Evolutionary conservation across 2,888 invertebrate species (phyloP), one percentile per base, ranked within the genome.

Genomic region (Sarcophaga rosellei): DNA sequence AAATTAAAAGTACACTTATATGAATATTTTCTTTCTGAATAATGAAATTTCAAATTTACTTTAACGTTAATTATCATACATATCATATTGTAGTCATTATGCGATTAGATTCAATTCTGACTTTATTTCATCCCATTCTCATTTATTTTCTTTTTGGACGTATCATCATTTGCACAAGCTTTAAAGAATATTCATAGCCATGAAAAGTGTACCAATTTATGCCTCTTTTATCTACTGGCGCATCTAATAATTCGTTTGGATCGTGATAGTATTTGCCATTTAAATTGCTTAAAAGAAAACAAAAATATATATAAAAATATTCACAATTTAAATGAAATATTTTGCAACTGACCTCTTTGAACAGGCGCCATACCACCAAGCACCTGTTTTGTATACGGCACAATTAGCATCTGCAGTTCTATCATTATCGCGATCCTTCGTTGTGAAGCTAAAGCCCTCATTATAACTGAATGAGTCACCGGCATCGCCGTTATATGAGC

Each of bases 81-180:
- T 10, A 35, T 1, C 35, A 35, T 35, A 35, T 35, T 35, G 2
- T 35, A 35, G 35, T 35, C 35, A 35, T 35, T 35, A 8, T 35
- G 35, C 10, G 35, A 35, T 4, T 25, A 25, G 5, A 25, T 3
- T 25, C 25, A 6, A 4, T 25, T 35, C 10, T 35, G 35, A 35
- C 35, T 35, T 35, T 10, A 35, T 3, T 35, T 35, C 35, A 35
- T 10, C 35, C 10, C 35, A 35, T 35, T 35, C 35, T 35, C 35
- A 59, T 21, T 44, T 73, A 44, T 44, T 15, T 20, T 44, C 35
- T 70, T 23, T 25, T 78, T 2, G 69, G 69, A 8, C 79, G 17
- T 10, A 79, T 79, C 63, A 72, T 25, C 79, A 79, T 79, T 47
- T 79, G 79, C 8, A 65, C 63, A 65, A 65, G 65, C 53, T 72